Conservation (phyloP, 2,113 vertebrate genomes). For the Pelecanoides urinatrix region DNA sequence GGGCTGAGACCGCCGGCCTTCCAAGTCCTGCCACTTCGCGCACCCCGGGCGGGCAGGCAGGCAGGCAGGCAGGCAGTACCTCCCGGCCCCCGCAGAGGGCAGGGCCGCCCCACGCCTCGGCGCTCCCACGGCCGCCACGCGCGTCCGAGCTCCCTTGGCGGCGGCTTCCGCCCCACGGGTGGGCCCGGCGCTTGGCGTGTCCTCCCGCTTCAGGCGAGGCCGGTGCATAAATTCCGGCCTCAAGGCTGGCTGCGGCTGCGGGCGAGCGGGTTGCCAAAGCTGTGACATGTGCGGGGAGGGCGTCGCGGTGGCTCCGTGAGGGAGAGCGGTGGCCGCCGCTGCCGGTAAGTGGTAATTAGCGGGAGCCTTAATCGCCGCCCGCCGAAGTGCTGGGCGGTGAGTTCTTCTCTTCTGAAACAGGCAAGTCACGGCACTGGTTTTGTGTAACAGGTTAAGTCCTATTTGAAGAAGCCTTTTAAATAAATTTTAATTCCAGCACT, state of each 20-base stretch:
- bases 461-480: neutral
- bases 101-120: neutral
- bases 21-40: rapidly evolving
- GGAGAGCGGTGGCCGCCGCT: neutral
- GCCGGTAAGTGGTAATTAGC: neutral
- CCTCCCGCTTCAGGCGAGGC: neutral
- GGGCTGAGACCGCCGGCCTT: neutral
- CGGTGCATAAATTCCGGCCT: neutral
- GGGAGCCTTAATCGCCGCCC: neutral
- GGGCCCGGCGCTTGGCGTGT: neutral
- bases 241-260: rapidly evolving
- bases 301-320: neutral
- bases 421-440: neutral
- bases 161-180: neutral
- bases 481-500: neutral
- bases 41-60: too few relatives aligned
- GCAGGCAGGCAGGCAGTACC: slow-evolving; percentile 44
- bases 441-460: neutral
- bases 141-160: neutral
- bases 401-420: rapidly evolving
- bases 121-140: neutral
- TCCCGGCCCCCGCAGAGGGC: slow-evolving; percentile 67
- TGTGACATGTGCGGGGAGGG: neutral
- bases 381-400: rapidly evolving
- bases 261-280: neutral